Evolutionary conservation across 2,113 vertebrate genomes (phyloP), one percentile per base, ranked within the genome.

Genomic region (Paracanthobrama guichenoti): DNA sequence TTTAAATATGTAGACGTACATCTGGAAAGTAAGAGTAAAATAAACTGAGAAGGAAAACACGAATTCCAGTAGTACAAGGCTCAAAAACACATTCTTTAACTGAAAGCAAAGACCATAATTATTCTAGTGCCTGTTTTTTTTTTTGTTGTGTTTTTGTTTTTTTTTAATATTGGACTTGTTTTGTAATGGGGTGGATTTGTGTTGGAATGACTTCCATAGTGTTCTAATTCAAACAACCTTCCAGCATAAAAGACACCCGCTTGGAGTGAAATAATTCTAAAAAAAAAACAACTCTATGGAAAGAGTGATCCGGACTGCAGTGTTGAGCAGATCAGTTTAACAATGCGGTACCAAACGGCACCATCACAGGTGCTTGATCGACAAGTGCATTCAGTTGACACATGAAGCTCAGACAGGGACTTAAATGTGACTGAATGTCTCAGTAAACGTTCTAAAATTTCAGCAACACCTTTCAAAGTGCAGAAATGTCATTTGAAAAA

Each of bases 1-100:
- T 74, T 55, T 60, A 85, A 79, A 53, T 78, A 86, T 60, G 62
- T 72, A 84, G 77, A 81, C 78, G 18, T 85, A 87, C 83, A 86
- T 87, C 79, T 84, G 67, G 82, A 85, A 64, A 74, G 69, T 81
- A 88, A 85, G 85, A 88, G 62, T 78, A 16, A 75, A 82, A 75
- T 60, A 62, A 81, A 79, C 72, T 28, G 18, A 85, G 66, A 85
- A 59, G 16, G 16, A 59, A 59, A 44, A 85, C 83, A 84, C 64
- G 64, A 39, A 39, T 84, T 86, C 72, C 77, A 86, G 81, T 72
- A 62, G 81, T 77, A 85, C 53, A 82, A 74, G 28, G 31, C 48
- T 75, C n/a, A 60, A 81, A 69, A 74, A 81, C 76, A 69, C 66
- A 22, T 74, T 55, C 69, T 79, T 77, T 64, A 60, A 88, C 82